Evolutionary conservation across 2,113 vertebrate genomes (phyloP).

Genomic region (Neolamprologus falcicula): DNA sequence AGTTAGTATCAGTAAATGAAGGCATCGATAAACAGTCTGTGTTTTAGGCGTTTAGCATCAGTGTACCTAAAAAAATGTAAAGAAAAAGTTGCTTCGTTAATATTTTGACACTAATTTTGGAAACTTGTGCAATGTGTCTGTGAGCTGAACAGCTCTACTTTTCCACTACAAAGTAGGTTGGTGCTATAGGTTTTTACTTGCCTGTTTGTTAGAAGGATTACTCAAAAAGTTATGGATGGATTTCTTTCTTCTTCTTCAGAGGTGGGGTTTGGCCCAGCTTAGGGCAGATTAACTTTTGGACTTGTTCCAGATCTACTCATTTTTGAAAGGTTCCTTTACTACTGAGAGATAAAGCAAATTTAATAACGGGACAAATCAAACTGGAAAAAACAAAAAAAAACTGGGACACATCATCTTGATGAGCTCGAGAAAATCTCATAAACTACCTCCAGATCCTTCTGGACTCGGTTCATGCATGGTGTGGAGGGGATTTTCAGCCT

Average conservation of each 20-base stretch:
- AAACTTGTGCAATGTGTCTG: neutral
- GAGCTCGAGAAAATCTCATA: neutral
- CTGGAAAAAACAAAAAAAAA: rapidly evolving
- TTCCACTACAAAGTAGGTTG: neutral
- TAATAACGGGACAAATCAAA: neutral
- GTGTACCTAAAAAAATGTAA: neutral
- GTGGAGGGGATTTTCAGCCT: neutral
- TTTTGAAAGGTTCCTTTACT: neutral
- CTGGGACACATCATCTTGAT: neutral
- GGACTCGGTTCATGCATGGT: neutral
- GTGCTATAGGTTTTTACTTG: neutral
- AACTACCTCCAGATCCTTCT: neutral
- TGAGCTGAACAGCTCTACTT: neutral
- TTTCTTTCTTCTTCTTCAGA: neutral
- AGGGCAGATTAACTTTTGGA: neutral
- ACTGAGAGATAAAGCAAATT: rapidly evolving
- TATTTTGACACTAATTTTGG: neutral
- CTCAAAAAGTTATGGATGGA: neutral
- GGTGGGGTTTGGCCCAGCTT: neutral
- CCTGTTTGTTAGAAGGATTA: neutral
- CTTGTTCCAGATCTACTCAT: neutral
- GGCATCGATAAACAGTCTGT: neutral
- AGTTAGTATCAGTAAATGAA: neutral
- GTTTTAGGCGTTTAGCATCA: neutral
- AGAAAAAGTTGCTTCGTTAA: neutral